Base-by-base conservation (phyloP, 2,888 invertebrate species). In the Hydrotaea cyrtoneurina region DNA sequence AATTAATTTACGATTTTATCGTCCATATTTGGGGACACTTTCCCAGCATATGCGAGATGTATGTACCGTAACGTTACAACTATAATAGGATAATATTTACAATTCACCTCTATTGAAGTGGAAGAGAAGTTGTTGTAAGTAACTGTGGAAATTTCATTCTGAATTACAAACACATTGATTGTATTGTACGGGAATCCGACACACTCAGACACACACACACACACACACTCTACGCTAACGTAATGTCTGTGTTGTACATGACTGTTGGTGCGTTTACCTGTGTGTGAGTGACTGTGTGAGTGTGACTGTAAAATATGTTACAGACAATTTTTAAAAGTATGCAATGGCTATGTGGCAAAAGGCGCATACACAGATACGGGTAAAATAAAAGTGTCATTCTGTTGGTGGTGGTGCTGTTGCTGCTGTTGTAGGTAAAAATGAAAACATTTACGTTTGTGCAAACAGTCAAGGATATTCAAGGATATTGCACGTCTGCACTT, bases 11-110 rank as follows among this genome's bases (percentile, higher is more conserved):
- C 31, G 7, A 31, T 39, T 39, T 39, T 39, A 39, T 39, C 39
- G 39, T 39, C 13, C 11, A 39, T 39, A 13, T 39, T 39, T 1
- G 11, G 10, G 39, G 13, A 39, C 39, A 8, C 39, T 39, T 11
- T 39, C 13, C 7, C 11, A 39, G 10, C 39, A 3, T 1, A 39
- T 10, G 1, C 39, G 39, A 8, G 39, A 50, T 2, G 7, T 31
- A 31, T 31, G 66, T 31, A 39, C 57, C 31, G 19, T 36, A 15
- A 79, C 15, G 73, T 43, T 53, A 53, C 55, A 62, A 71, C 23
- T 21, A 53, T 78, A 83, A 73, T 66, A 66, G 80, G 75, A 84
- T 84, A 84, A 80, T 84, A 84, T 84, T 84, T 81, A 76, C 84
- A 57, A 81, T 84, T 78, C 78, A 78, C 78, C 78, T 80, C 75